Evolutionary conservation across 2,888 invertebrate species (phyloP).

Genomic region (Drosophila bunnanda): DNA sequence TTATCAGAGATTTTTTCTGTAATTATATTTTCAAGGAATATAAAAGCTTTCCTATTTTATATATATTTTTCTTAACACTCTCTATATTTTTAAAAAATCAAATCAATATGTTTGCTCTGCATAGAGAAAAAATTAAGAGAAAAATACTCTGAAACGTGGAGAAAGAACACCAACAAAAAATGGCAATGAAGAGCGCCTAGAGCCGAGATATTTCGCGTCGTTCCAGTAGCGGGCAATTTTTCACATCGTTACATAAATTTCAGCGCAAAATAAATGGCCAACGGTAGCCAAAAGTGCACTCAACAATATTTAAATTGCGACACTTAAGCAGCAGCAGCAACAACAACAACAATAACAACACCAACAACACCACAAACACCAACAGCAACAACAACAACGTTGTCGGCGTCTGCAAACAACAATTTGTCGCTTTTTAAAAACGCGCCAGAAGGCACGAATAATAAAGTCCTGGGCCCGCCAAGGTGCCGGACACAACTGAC

Average conservation of each 20-base stretch:
- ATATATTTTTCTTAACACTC: background rate
- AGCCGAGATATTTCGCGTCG: slow-evolving; percentile 43
- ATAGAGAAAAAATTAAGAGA: background rate
- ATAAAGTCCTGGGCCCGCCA: slow-evolving; percentile 48
- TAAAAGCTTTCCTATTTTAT: too few species aligned
- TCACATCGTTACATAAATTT: slow-evolving; percentile 81
- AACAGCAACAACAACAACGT: slow-evolving; percentile 33
- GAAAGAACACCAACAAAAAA: slow-evolving; percentile 10
- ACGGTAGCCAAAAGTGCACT: slow-evolving; percentile 80
- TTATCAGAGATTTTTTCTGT: too few species aligned
- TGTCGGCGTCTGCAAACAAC: slow-evolving; percentile 77
- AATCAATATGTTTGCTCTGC: slow-evolving; percentile 1
- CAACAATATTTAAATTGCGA: slow-evolving; percentile 79
- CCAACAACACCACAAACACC: slow-evolving; percentile 27
- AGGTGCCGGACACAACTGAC: slow-evolving; percentile 62
- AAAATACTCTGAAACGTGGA: background rate
- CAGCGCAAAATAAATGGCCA: slow-evolving; percentile 75
- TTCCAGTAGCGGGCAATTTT: slow-evolving; percentile 72
- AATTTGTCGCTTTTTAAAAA: slow-evolving; percentile 77
- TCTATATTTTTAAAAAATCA: background rate
- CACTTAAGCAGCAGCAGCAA: slow-evolving; percentile 65
- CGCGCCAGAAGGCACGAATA: slow-evolving; percentile 74
- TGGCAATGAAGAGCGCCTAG: slow-evolving; percentile 37
- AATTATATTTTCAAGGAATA: too few species aligned
- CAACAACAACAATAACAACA: slow-evolving; percentile 31